Conservation (phyloP, 2,888 invertebrate genomes). For the Deilephila porcellus region DNA sequence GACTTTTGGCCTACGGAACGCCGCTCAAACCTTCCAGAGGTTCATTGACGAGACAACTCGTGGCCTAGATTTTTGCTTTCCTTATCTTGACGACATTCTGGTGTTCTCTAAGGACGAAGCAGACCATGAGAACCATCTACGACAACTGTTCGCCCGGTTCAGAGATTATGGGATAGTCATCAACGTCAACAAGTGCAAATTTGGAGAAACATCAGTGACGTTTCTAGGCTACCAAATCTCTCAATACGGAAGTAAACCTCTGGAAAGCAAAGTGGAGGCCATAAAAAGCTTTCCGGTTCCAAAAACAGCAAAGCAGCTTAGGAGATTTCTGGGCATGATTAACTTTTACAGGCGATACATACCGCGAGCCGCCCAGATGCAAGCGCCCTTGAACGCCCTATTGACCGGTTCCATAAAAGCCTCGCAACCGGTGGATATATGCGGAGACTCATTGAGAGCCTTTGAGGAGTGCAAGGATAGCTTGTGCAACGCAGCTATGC, state of each 20-base stretch:
- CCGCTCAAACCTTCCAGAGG: conserved; percentile 60
- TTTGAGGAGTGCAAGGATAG: conserved; percentile 29
- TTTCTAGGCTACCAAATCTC: conserved; percentile 44
- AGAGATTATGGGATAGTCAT: conserved; percentile 40
- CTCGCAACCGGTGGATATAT: conserved; percentile 18
- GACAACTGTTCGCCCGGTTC: conserved; percentile 40
- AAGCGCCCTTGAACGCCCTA: conserved; percentile 26
- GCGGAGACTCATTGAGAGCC: conserved; percentile 8
- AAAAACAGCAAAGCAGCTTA: conserved; percentile 38
- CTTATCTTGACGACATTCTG: conserved; percentile 59
- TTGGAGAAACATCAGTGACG: conserved; percentile 40
- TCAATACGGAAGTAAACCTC: conserved; percentile 49
- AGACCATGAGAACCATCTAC: conserved; percentile 41
- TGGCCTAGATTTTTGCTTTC: conserved; percentile 42
- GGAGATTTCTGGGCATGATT: conserved; percentile 40
- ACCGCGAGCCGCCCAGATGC: conserved; percentile 30
- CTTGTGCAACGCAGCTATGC: conserved; percentile 16
- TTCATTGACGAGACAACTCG: conserved; percentile 53
- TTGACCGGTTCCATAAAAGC: conserved; percentile 28
- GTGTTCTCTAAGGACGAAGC: conserved; percentile 40
- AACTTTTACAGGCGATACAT: conserved; percentile 35
- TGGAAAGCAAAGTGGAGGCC: conserved; percentile 48
- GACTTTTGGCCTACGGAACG: not conserved
- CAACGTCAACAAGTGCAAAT: conserved; percentile 44
- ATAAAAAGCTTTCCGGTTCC: conserved; percentile 41